Base-by-base conservation (phyloP, 1,140 invertebrate species). In the Pissodes strobi region DNA sequence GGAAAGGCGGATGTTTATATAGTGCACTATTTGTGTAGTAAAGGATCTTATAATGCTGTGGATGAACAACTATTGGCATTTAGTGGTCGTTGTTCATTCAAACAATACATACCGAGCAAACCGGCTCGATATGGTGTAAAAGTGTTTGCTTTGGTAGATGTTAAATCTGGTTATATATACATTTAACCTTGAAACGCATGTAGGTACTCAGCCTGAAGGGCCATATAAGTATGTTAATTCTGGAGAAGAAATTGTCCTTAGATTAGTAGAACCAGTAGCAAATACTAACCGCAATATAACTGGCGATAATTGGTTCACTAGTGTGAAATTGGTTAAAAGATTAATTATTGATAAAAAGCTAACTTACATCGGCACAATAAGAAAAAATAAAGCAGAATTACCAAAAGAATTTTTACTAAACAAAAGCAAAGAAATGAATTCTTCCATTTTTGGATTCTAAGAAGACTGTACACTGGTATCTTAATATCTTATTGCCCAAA, bases 51-150 rank as follows among this genome's bases (percentile, higher is more conserved):
- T n/a, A n/a, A n/a, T n/a, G n/a, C n/a, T n/a, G n/a, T n/a, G n/a
- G n/a, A n/a, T n/a, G n/a, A n/a, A n/a, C n/a, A n/a, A n/a, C n/a
- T n/a, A n/a, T 6, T 38, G 17, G 52, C 52, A 4, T 55, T 55
- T 39, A 17, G 78, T 13, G 79, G 77, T 22, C 51, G 74, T 17
- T 80, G 76, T 58, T 8, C n/a, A n/a, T 81, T 81, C n/a, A n/a
- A n/a, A n/a, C n/a, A n/a, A n/a, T n/a, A n/a, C n/a, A n/a, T n/a
- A n/a, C n/a, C n/a, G n/a, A 66, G 45, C 37, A 79, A 77, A 55
- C 76, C 73, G n/a, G 68, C 62, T 15, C 75, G 76, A 69, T 78
- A 77, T 66, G 74, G 72, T 5, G 72, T 79, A 13, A 79, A 79
- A 72, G 63, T 78, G 30, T 76, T 67, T 63, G 66, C 67, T n/a